Percentiles rank a stretch among this genome's conserved stretches.
These are phyloP conservation scores for Thymelicus acteon DNA, from an alignment of 2,888 invertebrate genomes.

Conservation along the genomic window DNA sequence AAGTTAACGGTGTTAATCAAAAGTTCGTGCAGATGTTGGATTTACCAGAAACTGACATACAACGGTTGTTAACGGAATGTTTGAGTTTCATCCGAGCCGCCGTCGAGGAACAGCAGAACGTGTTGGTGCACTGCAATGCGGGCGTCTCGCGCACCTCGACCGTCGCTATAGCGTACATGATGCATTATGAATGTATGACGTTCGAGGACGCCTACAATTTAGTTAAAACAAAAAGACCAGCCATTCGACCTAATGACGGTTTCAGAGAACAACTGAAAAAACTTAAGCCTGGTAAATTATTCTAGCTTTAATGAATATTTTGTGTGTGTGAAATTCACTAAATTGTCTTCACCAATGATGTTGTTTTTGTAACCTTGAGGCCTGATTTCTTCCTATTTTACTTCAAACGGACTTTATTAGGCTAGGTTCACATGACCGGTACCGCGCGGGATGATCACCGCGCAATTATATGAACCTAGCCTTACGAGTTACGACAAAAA, in stretches of 20 bases:
- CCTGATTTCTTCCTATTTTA: too few relatives aligned
- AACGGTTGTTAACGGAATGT: constrained; percentile 78
- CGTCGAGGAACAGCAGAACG: constrained; percentile 75
- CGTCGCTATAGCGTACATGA: constrained; percentile 92
- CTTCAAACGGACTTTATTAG: too few relatives aligned
- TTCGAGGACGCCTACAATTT: constrained; percentile 87
- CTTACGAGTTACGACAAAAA: too few relatives aligned
- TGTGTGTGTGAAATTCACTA: too few relatives aligned
- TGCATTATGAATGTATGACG: constrained; percentile 82
- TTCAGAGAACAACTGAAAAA: constrained; percentile 88
- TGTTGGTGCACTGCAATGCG: constrained; percentile 96
- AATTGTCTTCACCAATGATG: too few relatives aligned
- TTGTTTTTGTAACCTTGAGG: too few relatives aligned
- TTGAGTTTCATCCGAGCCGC: constrained; percentile 87
- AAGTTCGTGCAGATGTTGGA: constrained; percentile 89
- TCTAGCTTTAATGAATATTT: background rate
- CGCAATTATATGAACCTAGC: too few relatives aligned
- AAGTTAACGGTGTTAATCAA: constrained; percentile 56
- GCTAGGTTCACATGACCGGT: too few relatives aligned
- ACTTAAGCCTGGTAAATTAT: constrained; percentile 51
- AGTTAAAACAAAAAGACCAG: constrained; percentile 88
- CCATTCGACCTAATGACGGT: constrained; percentile 92
- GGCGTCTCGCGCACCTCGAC: constrained; percentile 94
- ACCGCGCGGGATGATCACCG: too few relatives aligned
- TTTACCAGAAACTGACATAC: constrained; percentile 88